Percentiles rank a stretch among this genome's conserved stretches.
Conservation (phyloP, 2,888 invertebrate genomes). For the Amaurobius ferox region DNA sequence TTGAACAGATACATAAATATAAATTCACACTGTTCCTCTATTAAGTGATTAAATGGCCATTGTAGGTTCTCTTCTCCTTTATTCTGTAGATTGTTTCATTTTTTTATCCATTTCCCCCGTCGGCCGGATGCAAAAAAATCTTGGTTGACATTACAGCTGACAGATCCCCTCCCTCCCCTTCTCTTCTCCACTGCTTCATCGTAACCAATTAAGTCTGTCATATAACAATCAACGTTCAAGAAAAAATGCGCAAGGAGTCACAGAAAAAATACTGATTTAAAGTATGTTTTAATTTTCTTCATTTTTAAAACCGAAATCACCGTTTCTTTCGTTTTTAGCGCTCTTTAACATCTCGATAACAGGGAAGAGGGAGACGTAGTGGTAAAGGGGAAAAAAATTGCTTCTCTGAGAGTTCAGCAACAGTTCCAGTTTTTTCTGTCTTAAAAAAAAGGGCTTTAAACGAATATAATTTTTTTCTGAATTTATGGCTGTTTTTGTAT, state of each 20-base stretch:
- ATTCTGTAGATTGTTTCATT: constrained; percentile 64
- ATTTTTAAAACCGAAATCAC: constrained; percentile 59
- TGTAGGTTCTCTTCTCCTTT: constrained; percentile 52
- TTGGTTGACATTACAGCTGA: constrained; percentile 70
- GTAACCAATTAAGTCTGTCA: constrained; percentile 72
- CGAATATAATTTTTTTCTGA: neutral
- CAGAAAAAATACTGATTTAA: constrained; percentile 57
- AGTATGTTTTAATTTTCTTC: constrained; percentile 71
- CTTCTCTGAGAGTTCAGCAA: constrained; percentile 31
- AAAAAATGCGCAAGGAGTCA: constrained; percentile 41
- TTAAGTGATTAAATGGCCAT: constrained; percentile 70
- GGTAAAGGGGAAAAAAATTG: constrained; percentile 20
- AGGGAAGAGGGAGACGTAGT: constrained; percentile 8
- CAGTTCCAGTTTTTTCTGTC: constrained; percentile 25
- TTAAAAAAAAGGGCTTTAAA: neutral
- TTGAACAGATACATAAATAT: constrained; percentile 63
- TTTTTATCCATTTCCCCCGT: constrained; percentile 42
- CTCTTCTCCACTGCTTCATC: constrained; percentile 31
- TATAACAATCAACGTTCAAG: constrained; percentile 69
- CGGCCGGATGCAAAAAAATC: constrained; percentile 31
- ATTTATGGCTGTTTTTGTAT: neutral
- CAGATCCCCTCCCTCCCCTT: constrained; percentile 34
- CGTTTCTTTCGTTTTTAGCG: constrained; percentile 44
- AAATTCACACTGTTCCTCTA: constrained; percentile 62
- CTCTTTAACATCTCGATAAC: constrained; percentile 55